Base-by-base conservation (phyloP, 2,113 vertebrate genomes). In the Tenrec ecaudatus region DNA sequence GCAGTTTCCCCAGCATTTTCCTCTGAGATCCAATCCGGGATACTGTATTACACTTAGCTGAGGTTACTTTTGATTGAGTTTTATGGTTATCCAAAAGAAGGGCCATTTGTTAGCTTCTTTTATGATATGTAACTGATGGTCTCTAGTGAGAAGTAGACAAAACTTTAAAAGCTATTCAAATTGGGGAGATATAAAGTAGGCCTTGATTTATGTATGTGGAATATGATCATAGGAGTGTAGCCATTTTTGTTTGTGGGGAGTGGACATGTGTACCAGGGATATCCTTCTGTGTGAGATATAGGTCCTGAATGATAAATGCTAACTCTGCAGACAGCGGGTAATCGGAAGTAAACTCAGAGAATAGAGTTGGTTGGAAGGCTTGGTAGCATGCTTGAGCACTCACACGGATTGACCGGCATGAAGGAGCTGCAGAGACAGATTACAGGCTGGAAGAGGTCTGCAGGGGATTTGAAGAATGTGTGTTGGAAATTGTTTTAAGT, bases 31-130 rank as follows among this genome's bases (percentile, higher is more conserved):
- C 16, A 84, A 0, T 91, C 31, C 20, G 64, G 64, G 23, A 66
- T 36, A 58, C 71, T 27, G 3, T 69, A 64, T 33, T 88, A n/a
- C n/a, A 33, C 84, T 88, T 85, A 82, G 78, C 86, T 27, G 69
- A 58, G 15, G n/a, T 27, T 85, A 36, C 58, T 88, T 57, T 87
- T 85, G 40, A 23, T 81, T 91, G 40, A 76, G 94, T 93, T 92
- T 73, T 6, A 79, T 1, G 75, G 68, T 90, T 82, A 29, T 64
- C 31, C 17, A 88, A 9, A 17, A n/a, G 53, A 38, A 93, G 23
- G 4, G 22, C 89, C 14, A 69, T 93, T 77, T 93, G 62, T 93
- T 75, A 82, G 83, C n/a, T 81, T 84, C n/a, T 53, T 91, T 91
- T 66, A 53, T 53, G 11, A 53, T 10, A 53, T 80, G 38, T 60